Percentiles rank a stretch among this genome's conserved stretches.
Conservation (phyloP, 2,888 invertebrate genomes). For the Ichneumoninae sp. region DNA sequence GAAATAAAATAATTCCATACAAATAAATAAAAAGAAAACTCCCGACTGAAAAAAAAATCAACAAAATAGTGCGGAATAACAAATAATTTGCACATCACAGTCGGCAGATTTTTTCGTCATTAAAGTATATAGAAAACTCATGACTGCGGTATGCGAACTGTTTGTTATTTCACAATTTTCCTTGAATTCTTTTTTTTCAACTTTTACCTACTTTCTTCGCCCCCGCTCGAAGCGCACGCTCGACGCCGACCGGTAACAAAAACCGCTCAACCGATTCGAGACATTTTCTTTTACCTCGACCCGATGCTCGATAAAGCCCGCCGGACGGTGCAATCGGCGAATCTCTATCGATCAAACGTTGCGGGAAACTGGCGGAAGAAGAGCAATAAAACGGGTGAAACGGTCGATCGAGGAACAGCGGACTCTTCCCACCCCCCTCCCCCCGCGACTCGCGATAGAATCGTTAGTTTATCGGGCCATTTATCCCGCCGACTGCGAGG, state of each 20-base stretch:
- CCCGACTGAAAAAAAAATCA: neutral
- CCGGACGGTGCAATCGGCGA: constrained; percentile 12
- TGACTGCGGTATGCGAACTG: too few species aligned
- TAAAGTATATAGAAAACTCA: neutral
- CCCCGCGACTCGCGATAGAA: constrained; percentile 54
- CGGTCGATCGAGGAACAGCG: constrained; percentile 46
- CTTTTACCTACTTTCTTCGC: too few species aligned
- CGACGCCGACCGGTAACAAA: neutral
- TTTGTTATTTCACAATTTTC: too few species aligned
- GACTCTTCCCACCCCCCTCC: constrained; percentile 21
- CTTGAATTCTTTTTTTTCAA: too few species aligned
- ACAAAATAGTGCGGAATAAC: neutral
- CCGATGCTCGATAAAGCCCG: constrained; percentile 14
- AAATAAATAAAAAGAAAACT: neutral
- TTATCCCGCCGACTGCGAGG: constrained; percentile 40
- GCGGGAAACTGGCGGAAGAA: neutral
- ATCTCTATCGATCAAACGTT: constrained; percentile 42
- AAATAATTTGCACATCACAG: neutral
- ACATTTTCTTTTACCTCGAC: constrained; percentile 11
- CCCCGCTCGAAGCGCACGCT: too few species aligned
- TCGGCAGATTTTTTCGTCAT: neutral
- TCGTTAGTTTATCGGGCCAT: constrained; percentile 53
- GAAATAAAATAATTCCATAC: too few species aligned
- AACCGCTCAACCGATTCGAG: neutral
- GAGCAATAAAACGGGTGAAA: constrained; percentile 56